Percentiles rank a stretch among this genome's conserved stretches.
Conservation (phyloP, 2,797 vertebrate genomes). For the Clarias pachynema region DNA sequence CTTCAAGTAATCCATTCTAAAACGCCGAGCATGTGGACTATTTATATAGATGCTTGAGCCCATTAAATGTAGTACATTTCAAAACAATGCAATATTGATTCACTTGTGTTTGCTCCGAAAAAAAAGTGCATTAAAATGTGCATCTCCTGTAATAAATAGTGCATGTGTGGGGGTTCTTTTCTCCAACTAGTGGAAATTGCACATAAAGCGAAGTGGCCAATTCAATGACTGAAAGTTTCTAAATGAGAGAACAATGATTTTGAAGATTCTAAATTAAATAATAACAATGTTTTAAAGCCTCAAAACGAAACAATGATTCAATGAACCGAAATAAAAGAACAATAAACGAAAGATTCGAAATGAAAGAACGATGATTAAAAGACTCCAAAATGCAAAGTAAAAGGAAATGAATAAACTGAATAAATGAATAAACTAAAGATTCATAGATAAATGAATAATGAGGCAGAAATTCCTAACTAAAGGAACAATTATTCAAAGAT, state of each 20-base stretch:
- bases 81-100: constrained; percentile 27
- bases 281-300: not conserved
- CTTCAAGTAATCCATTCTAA: constrained; percentile 20
- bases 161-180: not conserved
- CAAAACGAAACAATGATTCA: not conserved
- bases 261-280: not conserved
- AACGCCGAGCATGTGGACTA: not conserved
- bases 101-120: constrained; percentile 15
- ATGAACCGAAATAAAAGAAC: not conserved
- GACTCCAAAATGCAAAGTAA: not conserved
- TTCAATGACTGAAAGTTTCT: not conserved
- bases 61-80: constrained; percentile 28
- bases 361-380: not conserved
- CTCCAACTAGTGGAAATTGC: not conserved
- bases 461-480: not conserved
- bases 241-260: not conserved
- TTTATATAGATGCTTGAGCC: constrained; percentile 18
- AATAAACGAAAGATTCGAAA: not conserved
- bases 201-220: not conserved
- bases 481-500: not conserved
- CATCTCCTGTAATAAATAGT: constrained; percentile 2
- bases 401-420: not conserved
- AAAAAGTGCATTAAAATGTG: constrained; percentile 9
- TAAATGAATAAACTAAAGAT: not conserved
- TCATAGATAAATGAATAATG: not conserved